These are phyloP conservation scores for Drosophila hamatofila DNA, from an alignment of 2,888 invertebrate genomes.

Conservation along the genomic window DNA sequence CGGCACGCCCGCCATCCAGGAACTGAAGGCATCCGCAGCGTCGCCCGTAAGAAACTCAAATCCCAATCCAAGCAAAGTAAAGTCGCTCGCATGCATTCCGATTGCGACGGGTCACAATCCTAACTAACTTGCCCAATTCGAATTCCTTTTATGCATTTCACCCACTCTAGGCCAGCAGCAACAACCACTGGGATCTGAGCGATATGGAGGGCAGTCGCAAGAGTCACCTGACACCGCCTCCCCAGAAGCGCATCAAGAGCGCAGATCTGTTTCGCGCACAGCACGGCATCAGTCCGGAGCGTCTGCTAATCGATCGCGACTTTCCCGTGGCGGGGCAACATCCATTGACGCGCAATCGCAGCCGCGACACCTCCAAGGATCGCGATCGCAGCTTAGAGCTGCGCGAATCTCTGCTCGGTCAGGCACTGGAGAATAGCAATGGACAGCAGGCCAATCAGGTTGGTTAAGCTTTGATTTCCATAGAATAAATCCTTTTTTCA, in stretches of 20 bases:
- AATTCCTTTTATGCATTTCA: neutral
- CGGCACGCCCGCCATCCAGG: slow-evolving; percentile 84
- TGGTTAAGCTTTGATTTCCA: neutral
- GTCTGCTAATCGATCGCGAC: slow-evolving; percentile 84
- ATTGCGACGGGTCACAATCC: slow-evolving; percentile 2
- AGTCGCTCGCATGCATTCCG: slow-evolving; percentile 63
- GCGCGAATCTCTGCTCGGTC: slow-evolving; percentile 90
- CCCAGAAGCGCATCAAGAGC: slow-evolving; percentile 90
- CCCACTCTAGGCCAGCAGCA: slow-evolving; percentile 74
- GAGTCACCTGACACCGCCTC: slow-evolving; percentile 87
- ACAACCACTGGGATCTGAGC: slow-evolving; percentile 88
- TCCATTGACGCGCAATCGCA: slow-evolving; percentile 83
- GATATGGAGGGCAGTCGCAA: slow-evolving; percentile 86
- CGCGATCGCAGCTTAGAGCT: slow-evolving; percentile 88
- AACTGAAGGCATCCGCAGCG: slow-evolving; percentile 84
- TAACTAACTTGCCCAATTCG: neutral
- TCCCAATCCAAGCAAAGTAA: slow-evolving; percentile 81
- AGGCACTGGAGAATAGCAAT: slow-evolving; percentile 90
- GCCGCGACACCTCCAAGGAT: slow-evolving; percentile 85
- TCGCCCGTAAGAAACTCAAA: slow-evolving; percentile 85
- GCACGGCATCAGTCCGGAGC: slow-evolving; percentile 86
- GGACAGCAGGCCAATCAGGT: slow-evolving; percentile 85
- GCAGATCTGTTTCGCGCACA: slow-evolving; percentile 89
- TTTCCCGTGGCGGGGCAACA: slow-evolving; percentile 84
- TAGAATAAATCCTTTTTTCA: neutral